Base-by-base conservation (phyloP, 2,797 vertebrate genomes). In the Anguilla obscura region DNA sequence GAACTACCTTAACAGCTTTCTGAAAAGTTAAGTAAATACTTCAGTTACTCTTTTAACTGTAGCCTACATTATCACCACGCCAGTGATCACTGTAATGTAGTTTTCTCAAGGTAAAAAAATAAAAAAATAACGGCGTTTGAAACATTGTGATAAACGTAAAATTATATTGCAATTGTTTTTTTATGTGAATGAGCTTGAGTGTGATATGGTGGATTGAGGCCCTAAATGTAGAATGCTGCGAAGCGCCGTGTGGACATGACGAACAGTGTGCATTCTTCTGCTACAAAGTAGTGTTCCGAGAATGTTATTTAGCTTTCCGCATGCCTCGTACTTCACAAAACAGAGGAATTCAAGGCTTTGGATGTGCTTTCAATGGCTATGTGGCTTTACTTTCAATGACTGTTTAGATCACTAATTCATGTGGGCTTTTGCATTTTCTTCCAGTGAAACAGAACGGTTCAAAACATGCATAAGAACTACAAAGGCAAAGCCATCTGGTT, bases 341-440 rank as follows among this genome's bases (percentile, higher is more conserved):
- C 88, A 86, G 88, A 86, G 92, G 90, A 93, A 94, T 92, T 90
- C 85, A 88, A 89, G 84, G 90, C 89, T 89, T 90, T 90, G 66
- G 87, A 89, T 89, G 87, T 87, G 5, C 33, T 86, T 50, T 91
- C 90, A 91, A 90, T 92, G 87, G 91, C 86, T 76, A 74, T 85
- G 88, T 54, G 88, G 87, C 88, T 18, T 88, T 89, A 89, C 84
- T 80, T 54, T 89, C 91, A 93, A 92, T 89, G 90, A 88, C 85
- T 83, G 85, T 88, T 89, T 86, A 87, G 89, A 89, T 88, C 88
- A 90, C 84, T 8, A 76, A 89, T 90, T 86, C 88, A 88, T 89
- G 89, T 88, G 83, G 86, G 87, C 54, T 88, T 90, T 89, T 89
- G 88, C 87, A 85, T 89, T 89, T 87, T 18, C 30, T 18, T 5